Conservation (phyloP, 2,113 vertebrate species). For the Anolis sagrei region DNA sequence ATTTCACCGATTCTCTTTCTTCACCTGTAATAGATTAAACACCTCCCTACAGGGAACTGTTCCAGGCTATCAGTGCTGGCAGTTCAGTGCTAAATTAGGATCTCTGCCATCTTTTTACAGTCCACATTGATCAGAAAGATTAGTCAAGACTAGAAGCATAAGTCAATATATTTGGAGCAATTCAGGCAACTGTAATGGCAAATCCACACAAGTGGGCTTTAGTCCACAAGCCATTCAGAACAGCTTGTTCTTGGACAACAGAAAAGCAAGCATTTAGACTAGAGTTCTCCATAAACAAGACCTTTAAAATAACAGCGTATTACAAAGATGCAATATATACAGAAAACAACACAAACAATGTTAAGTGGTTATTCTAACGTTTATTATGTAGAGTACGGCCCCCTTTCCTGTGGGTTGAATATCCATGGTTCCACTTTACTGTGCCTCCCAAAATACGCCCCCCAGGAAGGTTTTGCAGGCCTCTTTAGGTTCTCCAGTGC, state of each 20-base stretch:
- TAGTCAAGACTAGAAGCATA: constrained; percentile 52
- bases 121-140: constrained; percentile 52
- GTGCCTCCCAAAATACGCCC: too few relatives aligned
- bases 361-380: too few relatives aligned
- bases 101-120: constrained; percentile 56
- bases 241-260: constrained; percentile 34
- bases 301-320: too few relatives aligned
- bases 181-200: constrained; percentile 60
- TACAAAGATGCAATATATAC: too few relatives aligned
- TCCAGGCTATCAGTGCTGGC: constrained; percentile 40
- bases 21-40: not conserved
- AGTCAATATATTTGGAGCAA: constrained; percentile 53
- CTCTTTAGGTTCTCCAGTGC: too few relatives aligned
- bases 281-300: too few relatives aligned
- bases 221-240: constrained; percentile 48
- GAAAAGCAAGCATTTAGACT: constrained; percentile 26
- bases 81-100: constrained; percentile 42
- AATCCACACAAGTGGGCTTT: constrained; percentile 36
- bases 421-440: too few relatives aligned
- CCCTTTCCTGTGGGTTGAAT: too few relatives aligned
- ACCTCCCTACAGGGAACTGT: constrained; percentile 15
- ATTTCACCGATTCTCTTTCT: not conserved
- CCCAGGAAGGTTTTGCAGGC: too few relatives aligned
- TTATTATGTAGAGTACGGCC: too few relatives aligned
- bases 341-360: too few relatives aligned